Conservation (phyloP, 2,888 invertebrate species). For the Liopterus haemorrhoidalis region DNA sequence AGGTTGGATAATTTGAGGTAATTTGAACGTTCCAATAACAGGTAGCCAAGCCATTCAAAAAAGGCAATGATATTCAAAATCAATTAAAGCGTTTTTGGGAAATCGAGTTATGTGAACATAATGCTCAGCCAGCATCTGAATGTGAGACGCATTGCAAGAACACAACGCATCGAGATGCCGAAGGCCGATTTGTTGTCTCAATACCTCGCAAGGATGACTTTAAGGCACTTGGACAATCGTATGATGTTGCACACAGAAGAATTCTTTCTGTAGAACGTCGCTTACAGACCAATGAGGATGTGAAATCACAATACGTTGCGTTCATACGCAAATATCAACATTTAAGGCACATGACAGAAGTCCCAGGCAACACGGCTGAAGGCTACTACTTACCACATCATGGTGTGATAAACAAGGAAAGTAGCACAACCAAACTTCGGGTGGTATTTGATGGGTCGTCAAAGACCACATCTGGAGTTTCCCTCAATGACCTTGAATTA, state of each 20-base stretch:
- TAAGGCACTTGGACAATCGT: slow-evolving; percentile 18
- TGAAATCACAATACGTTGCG: slow-evolving; percentile 13
- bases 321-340: slow-evolving; percentile 22
- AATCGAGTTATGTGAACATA: too few species aligned
- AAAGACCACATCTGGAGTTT: slow-evolving; percentile 22
- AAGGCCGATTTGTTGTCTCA: slow-evolving; percentile 6
- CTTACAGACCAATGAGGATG: slow-evolving; percentile 4
- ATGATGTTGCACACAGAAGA: slow-evolving; percentile 14
- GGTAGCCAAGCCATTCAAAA: too few species aligned
- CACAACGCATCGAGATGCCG: not conserved
- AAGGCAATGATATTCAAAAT: too few species aligned
- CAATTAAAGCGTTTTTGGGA: too few species aligned
- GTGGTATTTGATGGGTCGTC: slow-evolving; percentile 33
- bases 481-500: slow-evolving; percentile 28
- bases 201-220: slow-evolving; percentile 5
- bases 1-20: slow-evolving; percentile 18
- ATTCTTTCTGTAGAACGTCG: slow-evolving; percentile 16
- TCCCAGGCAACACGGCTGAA: not conserved
- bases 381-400: slow-evolving; percentile 33
- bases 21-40: too few species aligned
- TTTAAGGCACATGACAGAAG: slow-evolving; percentile 8
- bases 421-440: slow-evolving; percentile 32
- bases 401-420: slow-evolving; percentile 30
- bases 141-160: not conserved
- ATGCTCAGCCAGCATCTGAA: too few species aligned